Evolutionary conservation across 2,888 invertebrate species (phyloP).

Genomic region (Ectemnius continuus): DNA sequence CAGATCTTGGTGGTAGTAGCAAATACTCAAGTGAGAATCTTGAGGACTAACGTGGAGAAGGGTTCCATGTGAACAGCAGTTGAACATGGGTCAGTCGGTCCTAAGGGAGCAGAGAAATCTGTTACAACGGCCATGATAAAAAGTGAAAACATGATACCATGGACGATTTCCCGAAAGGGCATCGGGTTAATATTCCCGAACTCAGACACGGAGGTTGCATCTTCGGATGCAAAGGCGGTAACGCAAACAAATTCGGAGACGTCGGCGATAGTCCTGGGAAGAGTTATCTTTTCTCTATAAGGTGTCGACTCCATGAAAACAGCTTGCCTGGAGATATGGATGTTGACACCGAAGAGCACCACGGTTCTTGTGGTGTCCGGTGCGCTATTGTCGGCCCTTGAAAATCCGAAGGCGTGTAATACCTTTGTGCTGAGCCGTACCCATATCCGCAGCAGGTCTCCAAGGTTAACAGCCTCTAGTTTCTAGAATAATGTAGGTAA

Average conservation of each 20-base stretch:
- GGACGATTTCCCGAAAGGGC: conserved; percentile 75
- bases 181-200: conserved; percentile 82
- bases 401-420: conserved; percentile 25
- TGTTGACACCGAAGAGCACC: conserved; percentile 79
- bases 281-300: conserved; percentile 80
- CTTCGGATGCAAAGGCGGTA: conserved; percentile 79
- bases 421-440: conserved; percentile 80
- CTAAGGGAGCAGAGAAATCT: conserved; percentile 78
- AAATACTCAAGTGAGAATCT: conserved; percentile 83
- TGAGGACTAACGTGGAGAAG: conserved; percentile 82
- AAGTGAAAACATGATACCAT: too few species aligned
- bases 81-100: conserved; percentile 81
- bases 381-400: conserved; percentile 65
- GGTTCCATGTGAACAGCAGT: conserved; percentile 83
- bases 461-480: conserved; percentile 85
- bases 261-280: conserved; percentile 80
- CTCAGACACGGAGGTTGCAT: conserved; percentile 79
- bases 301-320: conserved; percentile 79
- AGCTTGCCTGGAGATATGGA: conserved; percentile 72
- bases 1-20: conserved; percentile 80
- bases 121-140: too few species aligned
- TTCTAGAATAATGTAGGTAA: too few species aligned
- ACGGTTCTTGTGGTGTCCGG: conserved; percentile 78
- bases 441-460: conserved; percentile 86
- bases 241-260: conserved; percentile 81